phyloP scores from a whole-genome alignment of 1,140 invertebrate genomes.

The Dinothrombium tinctorium region DNA sequence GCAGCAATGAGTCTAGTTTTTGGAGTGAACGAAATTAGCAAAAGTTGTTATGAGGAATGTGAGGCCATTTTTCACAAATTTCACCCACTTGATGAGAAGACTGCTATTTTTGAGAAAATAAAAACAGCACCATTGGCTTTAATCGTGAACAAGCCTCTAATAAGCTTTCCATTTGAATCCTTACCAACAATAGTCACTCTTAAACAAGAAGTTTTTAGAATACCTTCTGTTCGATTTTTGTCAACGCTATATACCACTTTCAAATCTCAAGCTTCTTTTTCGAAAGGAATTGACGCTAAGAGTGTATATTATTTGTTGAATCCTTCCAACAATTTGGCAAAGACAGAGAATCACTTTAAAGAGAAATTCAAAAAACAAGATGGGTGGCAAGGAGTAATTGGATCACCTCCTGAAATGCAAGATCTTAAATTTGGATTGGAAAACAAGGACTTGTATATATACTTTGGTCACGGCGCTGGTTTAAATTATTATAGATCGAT shows the following conservation, averaged over 20 bases:
- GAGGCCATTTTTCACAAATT: background rate
- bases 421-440: constrained; percentile 31
- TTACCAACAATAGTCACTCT: background rate
- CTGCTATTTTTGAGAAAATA: background rate
- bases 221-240: constrained; percentile 43
- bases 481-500: constrained; percentile 4
- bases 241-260: constrained; percentile 31
- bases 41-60: background rate
- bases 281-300: constrained; percentile 14
- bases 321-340: constrained; percentile 37
- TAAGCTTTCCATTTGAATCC: constrained; percentile 12
- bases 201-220: constrained; percentile 30
- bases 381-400: constrained; percentile 38
- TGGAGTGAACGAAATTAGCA: background rate
- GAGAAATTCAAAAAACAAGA: constrained; percentile 19
- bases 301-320: constrained; percentile 37
- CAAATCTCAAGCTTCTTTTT: background rate
- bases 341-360: constrained; percentile 39
- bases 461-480: constrained; percentile 19
- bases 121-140: constrained; percentile 8
- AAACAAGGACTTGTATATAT: constrained; percentile 9
- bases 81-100: background rate
- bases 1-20: constrained; percentile 2
- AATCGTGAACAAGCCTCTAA: constrained; percentile 5
- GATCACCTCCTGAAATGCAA: constrained; percentile 27